These are phyloP conservation scores for Heliconius ismenius DNA, from an alignment of 2,888 invertebrate genomes.

Conservation along the genomic window DNA sequence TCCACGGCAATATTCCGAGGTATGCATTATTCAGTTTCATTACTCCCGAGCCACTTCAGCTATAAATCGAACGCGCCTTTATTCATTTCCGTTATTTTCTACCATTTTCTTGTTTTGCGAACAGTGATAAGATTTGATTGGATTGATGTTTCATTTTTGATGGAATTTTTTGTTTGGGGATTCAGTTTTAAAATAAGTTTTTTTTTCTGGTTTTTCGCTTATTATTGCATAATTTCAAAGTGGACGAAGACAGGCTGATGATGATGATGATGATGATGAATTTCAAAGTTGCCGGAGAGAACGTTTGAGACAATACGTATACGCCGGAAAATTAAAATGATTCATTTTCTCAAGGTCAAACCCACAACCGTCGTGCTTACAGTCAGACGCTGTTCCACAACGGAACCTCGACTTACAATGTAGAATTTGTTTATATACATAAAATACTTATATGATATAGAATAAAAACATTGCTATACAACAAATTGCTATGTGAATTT, in stretches of 20 bases:
- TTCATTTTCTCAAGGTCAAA: neutral
- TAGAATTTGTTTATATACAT: too few relatives aligned
- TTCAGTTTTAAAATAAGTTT: neutral
- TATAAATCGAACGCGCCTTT: slow-evolving; percentile 75
- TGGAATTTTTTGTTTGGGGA: neutral
- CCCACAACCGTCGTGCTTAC: neutral
- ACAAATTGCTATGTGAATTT: too few relatives aligned
- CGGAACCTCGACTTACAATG: neutral
- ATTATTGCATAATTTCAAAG: too few relatives aligned
- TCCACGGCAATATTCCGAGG: slow-evolving; percentile 67
- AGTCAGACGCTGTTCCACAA: neutral
- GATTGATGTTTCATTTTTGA: slow-evolving; percentile 51
- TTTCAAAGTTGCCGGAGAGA: too few relatives aligned
- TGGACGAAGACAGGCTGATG: too few relatives aligned
- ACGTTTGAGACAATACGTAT: too few relatives aligned
- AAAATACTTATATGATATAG: too few relatives aligned
- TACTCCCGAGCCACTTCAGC: slow-evolving; percentile 74
- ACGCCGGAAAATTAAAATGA: neutral
- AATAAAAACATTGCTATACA: too few relatives aligned
- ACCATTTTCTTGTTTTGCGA: slow-evolving; percentile 43
- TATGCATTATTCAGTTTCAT: slow-evolving; percentile 81
- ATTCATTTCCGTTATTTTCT: slow-evolving; percentile 57
- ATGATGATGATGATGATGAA: too few relatives aligned
- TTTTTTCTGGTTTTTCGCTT: neutral
- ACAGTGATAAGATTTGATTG: slow-evolving; percentile 45